Evolutionary conservation across 2,113 vertebrate genomes (phyloP).

Genomic region (Neodontobutis hainanensis): DNA sequence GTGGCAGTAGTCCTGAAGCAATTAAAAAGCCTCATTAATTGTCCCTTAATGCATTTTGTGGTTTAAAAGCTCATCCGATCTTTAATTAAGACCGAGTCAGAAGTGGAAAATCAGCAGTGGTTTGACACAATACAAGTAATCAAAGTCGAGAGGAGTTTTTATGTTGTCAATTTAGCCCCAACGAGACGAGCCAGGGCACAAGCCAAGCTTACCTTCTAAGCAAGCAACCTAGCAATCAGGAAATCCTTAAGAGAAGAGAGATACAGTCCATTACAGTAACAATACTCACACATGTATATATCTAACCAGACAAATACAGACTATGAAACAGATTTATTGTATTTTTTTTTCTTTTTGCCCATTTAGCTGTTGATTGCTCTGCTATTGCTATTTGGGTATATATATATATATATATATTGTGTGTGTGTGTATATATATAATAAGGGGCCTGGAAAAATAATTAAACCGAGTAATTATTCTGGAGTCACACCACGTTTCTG

Average conservation of each 20-base stretch:
- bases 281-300: no score
- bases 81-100: constrained; percentile 54
- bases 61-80: constrained; percentile 30
- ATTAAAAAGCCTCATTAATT: constrained; percentile 53
- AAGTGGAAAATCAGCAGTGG: constrained; percentile 14
- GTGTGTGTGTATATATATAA: neutral
- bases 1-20: constrained; percentile 48
- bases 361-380: no score
- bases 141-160: constrained; percentile 7
- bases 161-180: constrained; percentile 6
- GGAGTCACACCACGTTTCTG: constrained; percentile 53
- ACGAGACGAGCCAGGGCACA: constrained; percentile 1
- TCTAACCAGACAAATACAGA: no score
- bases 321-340: no score
- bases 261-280: neutral
- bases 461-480: constrained; percentile 48
- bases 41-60: constrained; percentile 38
- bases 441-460: neutral
- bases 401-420: no score
- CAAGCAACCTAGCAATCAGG: constrained; percentile 3
- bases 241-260: neutral
- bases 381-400: no score
- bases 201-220: constrained; percentile 16
- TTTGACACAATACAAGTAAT: constrained; percentile 8
- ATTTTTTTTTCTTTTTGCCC: no score